These are phyloP conservation scores for Triops longicaudatus DNA, from an alignment of 1,140 invertebrate species.

Conservation along the genomic window DNA sequence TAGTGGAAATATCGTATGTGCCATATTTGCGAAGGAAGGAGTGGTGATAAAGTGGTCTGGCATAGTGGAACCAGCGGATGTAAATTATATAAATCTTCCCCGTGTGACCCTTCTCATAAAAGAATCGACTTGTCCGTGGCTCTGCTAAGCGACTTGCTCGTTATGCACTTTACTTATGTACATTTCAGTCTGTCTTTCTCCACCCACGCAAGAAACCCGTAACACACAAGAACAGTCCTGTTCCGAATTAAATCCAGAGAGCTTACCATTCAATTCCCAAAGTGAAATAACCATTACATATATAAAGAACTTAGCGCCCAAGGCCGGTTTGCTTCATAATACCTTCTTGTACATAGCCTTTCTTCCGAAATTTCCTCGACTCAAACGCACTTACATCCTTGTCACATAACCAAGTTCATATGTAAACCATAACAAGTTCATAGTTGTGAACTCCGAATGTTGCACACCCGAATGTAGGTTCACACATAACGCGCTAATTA, in stretches of 20 bases:
- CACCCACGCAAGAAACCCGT: neutral
- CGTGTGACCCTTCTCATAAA: neutral
- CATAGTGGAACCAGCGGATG: neutral
- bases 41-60: neutral
- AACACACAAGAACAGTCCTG: neutral
- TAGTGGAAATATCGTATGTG: neutral
- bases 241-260: constrained; percentile 4
- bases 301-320: neutral
- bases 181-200: neutral
- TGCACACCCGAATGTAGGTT: neutral
- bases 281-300: neutral
- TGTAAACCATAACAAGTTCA: neutral
- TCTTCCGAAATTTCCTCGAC: neutral
- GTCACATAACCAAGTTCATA: neutral
- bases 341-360: neutral
- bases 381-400: neutral
- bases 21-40: neutral
- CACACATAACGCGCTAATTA: neutral
- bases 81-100: constrained; percentile 6
- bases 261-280: neutral
- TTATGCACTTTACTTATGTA: neutral
- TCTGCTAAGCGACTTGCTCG: neutral
- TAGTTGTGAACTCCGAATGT: neutral
- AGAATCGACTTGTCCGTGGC: neutral
- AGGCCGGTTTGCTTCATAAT: neutral